These are phyloP conservation scores for Pseudorhombus dupliciocellatus DNA, from an alignment of 2,113 vertebrate genomes.

Conservation along the genomic window DNA sequence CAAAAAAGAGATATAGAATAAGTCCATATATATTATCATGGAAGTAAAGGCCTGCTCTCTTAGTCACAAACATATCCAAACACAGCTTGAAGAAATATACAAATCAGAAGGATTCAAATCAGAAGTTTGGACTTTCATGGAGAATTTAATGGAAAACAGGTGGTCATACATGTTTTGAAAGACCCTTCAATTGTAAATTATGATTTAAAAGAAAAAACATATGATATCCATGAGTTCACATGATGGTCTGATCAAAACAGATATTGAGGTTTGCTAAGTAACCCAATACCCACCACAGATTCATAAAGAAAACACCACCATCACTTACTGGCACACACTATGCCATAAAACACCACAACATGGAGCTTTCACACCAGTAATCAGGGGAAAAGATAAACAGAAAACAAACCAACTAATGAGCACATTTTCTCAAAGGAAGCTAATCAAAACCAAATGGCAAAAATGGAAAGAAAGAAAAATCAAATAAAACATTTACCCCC, in stretches of 20 bases:
- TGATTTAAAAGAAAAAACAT: not conserved
- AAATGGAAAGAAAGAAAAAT: not conserved
- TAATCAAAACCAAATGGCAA: constrained; percentile 19
- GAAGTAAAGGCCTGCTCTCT: constrained; percentile 3
- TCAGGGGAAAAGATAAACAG: not conserved
- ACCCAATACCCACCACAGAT: not conserved
- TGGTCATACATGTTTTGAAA: not conserved
- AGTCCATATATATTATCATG: constrained; percentile 10
- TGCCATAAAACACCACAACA: not conserved
- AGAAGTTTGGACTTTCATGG: too few species aligned
- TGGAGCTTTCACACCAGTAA: constrained; percentile 17
- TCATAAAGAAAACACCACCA: not conserved
- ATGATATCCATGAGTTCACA: not conserved
- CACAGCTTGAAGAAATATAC: not conserved
- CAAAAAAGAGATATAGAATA: not conserved
- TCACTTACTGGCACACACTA: not conserved
- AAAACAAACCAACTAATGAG: constrained; percentile 15
- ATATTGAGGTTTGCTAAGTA: not conserved
- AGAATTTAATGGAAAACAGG: too few species aligned
- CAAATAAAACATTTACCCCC: not conserved
- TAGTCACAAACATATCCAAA: not conserved
- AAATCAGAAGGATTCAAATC: not conserved
- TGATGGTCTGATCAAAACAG: not conserved
- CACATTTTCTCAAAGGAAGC: not conserved
- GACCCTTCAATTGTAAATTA: not conserved